Evolutionary conservation across 2,113 vertebrate genomes (phyloP).

Genomic region (Geococcyx californianus): DNA sequence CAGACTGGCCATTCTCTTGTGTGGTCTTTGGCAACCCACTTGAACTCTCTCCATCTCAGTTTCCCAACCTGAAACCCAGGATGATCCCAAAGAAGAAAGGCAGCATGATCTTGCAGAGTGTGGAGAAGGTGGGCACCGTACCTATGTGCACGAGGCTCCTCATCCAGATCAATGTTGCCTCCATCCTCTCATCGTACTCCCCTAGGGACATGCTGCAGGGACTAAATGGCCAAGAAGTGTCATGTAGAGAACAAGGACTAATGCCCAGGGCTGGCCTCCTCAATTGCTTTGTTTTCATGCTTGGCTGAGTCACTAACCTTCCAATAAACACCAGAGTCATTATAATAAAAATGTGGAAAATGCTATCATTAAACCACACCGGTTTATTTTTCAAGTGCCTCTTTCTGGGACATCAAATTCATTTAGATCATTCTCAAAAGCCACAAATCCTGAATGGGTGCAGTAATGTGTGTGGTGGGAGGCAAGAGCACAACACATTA

Average conservation of each 20-base stretch:
- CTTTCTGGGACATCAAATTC: slow-evolving; percentile 68
- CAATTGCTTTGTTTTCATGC: slow-evolving; percentile 51
- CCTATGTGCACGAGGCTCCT: background rate
- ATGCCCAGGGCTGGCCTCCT: background rate
- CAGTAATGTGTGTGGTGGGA: slow-evolving; percentile 61
- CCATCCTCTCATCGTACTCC: background rate
- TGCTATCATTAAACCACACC: slow-evolving; percentile 52
- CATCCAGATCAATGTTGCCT: background rate
- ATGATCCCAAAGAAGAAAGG: background rate
- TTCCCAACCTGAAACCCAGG: background rate
- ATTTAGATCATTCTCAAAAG: slow-evolving; percentile 60
- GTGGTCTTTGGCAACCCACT: background rate
- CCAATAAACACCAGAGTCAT: slow-evolving; percentile 61
- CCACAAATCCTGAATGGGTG: slow-evolving; percentile 47
- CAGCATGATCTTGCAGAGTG: background rate
- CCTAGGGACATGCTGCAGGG: background rate
- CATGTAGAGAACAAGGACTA: background rate
- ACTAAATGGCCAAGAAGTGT: background rate
- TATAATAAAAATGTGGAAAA: slow-evolving; percentile 56
- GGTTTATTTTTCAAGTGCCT: slow-evolving; percentile 57
- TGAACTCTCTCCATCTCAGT: background rate
- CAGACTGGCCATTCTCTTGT: fast-evolving
- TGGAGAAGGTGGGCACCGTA: background rate
- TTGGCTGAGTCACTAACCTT: slow-evolving; percentile 18
- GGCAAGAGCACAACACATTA: slow-evolving; percentile 23